These are phyloP conservation scores for Rutpela maculata DNA, from an alignment of 2,888 invertebrate species.

Conservation along the genomic window DNA sequence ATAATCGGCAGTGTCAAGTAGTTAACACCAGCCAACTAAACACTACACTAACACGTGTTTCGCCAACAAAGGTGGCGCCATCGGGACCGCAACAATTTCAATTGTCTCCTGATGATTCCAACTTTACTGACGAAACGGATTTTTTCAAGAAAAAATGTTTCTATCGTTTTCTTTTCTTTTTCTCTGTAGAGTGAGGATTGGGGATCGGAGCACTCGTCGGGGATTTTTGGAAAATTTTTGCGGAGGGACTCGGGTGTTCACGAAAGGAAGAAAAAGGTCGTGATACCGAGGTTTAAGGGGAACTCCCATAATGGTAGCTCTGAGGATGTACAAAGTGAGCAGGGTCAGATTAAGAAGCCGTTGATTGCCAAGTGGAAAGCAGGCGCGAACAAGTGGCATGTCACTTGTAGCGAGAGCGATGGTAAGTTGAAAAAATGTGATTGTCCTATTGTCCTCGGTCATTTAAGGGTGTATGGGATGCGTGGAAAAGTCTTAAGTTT, in stretches of 20 bases:
- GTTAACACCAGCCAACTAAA: not conserved
- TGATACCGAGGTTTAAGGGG: slow-evolving; percentile 62
- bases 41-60: no score
- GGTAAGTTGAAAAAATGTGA: slow-evolving; percentile 72
- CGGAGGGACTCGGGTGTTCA: slow-evolving; percentile 78
- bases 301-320: slow-evolving; percentile 52
- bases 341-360: slow-evolving; percentile 74
- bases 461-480: not conserved
- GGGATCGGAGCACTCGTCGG: slow-evolving; percentile 84
- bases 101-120: not conserved
- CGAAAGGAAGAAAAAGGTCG: slow-evolving; percentile 68
- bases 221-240: slow-evolving; percentile 81
- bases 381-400: slow-evolving; percentile 77
- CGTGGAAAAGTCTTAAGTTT: not conserved
- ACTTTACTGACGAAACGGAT: not conserved
- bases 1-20: not conserved
- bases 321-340: slow-evolving; percentile 56
- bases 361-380: slow-evolving; percentile 83
- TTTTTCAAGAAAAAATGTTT: not conserved
- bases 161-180: slow-evolving; percentile 34
- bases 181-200: slow-evolving; percentile 80
- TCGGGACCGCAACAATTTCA: not conserved
- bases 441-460: no score
- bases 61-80: no score
- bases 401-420: slow-evolving; percentile 79